Conservation (phyloP, 2,113 vertebrate species). For the Hippocampus comes region DNA sequence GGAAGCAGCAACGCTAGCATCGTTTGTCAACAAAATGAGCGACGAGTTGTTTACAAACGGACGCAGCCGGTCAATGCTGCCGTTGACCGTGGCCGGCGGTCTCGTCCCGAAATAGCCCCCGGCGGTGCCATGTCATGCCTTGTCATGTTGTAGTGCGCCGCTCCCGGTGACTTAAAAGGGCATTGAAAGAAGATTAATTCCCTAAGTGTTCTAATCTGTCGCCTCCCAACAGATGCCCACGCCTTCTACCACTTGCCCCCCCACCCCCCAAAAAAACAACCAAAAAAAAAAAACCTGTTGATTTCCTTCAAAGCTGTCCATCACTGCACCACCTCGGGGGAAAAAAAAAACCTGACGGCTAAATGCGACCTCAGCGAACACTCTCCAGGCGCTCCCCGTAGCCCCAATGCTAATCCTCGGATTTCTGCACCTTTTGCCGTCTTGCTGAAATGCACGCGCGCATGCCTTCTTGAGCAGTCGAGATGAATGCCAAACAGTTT, state of each 20-base stretch:
- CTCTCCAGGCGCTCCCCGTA: slow-evolving; percentile 52
- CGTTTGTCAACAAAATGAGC: not conserved
- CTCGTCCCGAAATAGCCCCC: not conserved
- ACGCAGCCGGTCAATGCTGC: slow-evolving; percentile 35
- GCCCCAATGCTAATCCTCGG: slow-evolving; percentile 49
- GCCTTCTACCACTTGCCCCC: not conserved
- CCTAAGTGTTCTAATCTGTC: slow-evolving; percentile 22
- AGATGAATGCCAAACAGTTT: slow-evolving; percentile 2
- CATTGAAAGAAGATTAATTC: slow-evolving; percentile 36
- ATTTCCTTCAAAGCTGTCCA: not conserved
- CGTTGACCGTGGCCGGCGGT: not conserved
- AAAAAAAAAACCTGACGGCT: slow-evolving; percentile 26
- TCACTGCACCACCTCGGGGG: slow-evolving; percentile 7
- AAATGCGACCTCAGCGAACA: slow-evolving; percentile 27
- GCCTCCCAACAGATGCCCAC: not conserved
- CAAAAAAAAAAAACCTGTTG: not conserved
- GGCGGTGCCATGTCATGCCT: not conserved
- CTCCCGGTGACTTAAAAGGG: not conserved
- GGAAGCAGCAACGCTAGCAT: not conserved
- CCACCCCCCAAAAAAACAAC: not conserved
- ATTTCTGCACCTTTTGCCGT: slow-evolving; percentile 45
- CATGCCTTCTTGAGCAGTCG: slow-evolving; percentile 1
- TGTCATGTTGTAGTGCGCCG: not conserved
- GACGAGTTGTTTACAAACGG: not conserved
- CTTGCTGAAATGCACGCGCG: slow-evolving; percentile 14